A percentile compares a stretch with the other conserved stretches of the same genome.
phyloP scores from a whole-genome alignment of 2,113 vertebrate species.

The Hyaena hyaena region DNA sequence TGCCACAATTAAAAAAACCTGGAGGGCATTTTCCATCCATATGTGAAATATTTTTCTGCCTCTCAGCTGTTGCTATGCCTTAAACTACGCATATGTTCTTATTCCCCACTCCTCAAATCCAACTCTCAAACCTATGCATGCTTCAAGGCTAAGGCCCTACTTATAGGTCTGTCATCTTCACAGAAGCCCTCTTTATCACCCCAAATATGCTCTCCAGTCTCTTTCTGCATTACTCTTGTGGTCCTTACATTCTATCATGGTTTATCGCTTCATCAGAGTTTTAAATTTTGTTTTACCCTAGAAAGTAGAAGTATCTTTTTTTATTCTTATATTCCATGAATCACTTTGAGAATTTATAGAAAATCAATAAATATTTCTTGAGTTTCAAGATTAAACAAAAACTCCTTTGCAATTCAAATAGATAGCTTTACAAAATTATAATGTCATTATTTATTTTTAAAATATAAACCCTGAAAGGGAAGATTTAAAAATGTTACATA shows the following conservation, averaged over 20 bases:
- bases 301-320: conserved; percentile 19
- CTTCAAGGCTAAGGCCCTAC: background rate
- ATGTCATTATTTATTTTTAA: conserved; percentile 7
- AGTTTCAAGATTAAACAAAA: conserved; percentile 40
- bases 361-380: background rate
- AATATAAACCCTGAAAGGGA: background rate
- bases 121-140: background rate
- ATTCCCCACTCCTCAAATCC: background rate
- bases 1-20: background rate
- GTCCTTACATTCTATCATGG: background rate
- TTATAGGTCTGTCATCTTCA: background rate
- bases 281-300: conserved; percentile 42
- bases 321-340: conserved; percentile 6
- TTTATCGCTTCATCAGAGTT: background rate
- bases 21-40: background rate
- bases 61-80: background rate
- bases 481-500: conserved; percentile 8
- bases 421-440: conserved; percentile 1
- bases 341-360: background rate
- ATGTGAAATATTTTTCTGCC: background rate
- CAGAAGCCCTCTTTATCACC: background rate
- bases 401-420: background rate
- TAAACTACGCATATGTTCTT: background rate
- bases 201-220: background rate
- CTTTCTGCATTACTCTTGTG: background rate